phyloP scores from a whole-genome alignment of 2,113 vertebrate species.

The Eonycteris spelaea region DNA sequence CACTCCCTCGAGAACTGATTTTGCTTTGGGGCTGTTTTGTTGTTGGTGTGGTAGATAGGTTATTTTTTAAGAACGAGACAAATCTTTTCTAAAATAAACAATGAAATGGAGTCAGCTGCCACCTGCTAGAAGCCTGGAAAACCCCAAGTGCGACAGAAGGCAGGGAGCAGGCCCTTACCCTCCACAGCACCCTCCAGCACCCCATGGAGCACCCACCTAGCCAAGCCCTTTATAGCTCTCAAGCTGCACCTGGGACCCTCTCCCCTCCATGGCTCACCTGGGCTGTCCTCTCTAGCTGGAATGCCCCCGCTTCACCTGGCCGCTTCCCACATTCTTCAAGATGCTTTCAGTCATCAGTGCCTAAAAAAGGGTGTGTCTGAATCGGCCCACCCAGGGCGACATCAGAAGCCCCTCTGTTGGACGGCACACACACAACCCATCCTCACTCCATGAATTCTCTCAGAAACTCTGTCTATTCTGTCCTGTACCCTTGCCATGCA shows the following conservation, averaged over 20 bases:
- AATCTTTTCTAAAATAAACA: not conserved
- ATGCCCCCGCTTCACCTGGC: not conserved
- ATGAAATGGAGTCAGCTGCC: not conserved
- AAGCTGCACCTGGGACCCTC: rapidly evolving
- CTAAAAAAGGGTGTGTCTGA: too few relatives aligned
- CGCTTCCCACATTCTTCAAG: not conserved
- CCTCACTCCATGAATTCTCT: not conserved
- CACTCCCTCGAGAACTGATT: rapidly evolving
- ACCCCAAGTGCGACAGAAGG: not conserved
- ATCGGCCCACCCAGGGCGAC: not conserved
- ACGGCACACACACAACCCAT: rapidly evolving
- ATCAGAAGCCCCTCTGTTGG: not conserved
- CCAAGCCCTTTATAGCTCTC: not conserved
- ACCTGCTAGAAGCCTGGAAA: not conserved
- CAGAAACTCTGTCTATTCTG: not conserved
- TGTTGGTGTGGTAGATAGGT: not conserved
- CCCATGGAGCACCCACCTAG: not conserved
- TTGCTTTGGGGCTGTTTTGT: rapidly evolving
- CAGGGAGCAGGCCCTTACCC: rapidly evolving
- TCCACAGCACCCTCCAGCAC: rapidly evolving
- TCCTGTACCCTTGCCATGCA: rapidly evolving
- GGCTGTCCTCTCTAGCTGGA: not conserved
- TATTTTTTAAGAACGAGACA: not conserved
- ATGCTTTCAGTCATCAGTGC: not conserved
- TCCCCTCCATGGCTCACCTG: rapidly evolving